These are phyloP conservation scores for Alethe castanea DNA, from an alignment of 2,113 vertebrate species.

Conservation along the genomic window DNA sequence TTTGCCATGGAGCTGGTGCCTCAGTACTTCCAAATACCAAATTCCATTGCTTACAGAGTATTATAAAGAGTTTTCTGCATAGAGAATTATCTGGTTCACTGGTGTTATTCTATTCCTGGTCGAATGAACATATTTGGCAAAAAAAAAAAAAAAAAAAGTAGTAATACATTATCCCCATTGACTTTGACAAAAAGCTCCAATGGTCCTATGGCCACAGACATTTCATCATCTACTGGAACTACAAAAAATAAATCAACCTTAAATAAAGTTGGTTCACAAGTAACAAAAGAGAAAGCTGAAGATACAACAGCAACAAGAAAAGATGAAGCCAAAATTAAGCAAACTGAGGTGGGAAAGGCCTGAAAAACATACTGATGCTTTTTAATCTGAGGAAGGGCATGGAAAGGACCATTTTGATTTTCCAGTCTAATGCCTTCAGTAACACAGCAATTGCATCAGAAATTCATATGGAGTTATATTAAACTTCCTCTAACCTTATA, in stretches of 20 bases:
- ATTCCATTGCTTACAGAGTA: neutral
- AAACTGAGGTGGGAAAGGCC: neutral
- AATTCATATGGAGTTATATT: neutral
- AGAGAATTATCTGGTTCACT: neutral
- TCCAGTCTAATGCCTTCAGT: neutral
- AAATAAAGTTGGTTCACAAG: neutral
- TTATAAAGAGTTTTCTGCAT: neutral
- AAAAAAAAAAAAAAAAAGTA: neutral
- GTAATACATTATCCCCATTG: neutral
- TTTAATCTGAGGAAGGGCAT: neutral
- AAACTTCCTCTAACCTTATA: neutral
- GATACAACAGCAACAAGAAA: neutral
- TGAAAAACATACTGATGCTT: neutral
- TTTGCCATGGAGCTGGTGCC: neutral
- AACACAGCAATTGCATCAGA: neutral
- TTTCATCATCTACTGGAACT: neutral
- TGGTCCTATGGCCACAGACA: neutral
- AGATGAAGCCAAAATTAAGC: neutral
- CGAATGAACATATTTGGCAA: neutral
- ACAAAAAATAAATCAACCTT: neutral
- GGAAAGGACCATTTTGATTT: neutral
- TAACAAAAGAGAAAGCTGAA: neutral
- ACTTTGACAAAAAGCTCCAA: neutral
- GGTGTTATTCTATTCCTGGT: neutral
- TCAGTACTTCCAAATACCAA: neutral